A percentile compares a stretch with the other conserved stretches of the same genome.
These are phyloP conservation scores for Pemphigus obesinymphae DNA, from an alignment of 1,140 invertebrate species.

Conservation along the genomic window DNA sequence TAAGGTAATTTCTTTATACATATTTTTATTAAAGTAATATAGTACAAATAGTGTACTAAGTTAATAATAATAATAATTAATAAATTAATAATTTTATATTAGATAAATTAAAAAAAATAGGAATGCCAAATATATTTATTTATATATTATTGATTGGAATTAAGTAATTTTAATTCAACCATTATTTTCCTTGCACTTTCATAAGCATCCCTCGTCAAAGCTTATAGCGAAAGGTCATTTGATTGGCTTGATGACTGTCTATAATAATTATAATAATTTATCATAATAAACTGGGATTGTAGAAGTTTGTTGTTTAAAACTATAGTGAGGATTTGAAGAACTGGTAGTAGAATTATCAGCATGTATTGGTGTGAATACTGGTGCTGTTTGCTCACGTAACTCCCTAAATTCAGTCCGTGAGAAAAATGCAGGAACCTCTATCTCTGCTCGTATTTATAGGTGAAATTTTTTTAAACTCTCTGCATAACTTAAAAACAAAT, in stretches of 20 bases:
- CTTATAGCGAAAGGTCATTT: not conserved
- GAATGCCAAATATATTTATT: not conserved
- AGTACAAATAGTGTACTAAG: not conserved
- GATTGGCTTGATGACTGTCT: not conserved
- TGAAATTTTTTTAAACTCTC: not conserved
- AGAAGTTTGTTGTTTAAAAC: too few species aligned
- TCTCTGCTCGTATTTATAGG: not conserved
- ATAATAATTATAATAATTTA: too few species aligned
- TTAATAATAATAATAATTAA: not conserved
- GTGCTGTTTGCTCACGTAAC: not conserved
- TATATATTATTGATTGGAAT: not conserved
- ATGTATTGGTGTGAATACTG: not conserved
- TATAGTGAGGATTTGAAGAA: not conserved
- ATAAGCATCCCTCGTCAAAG: not conserved
- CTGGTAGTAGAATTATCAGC: not conserved
- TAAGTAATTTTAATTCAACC: not conserved
- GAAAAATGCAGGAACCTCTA: not conserved
- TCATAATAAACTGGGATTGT: too few species aligned
- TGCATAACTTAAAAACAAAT: conserved; percentile 2
- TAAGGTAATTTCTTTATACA: too few species aligned
- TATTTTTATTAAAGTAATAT: not conserved
- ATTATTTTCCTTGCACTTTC: not conserved
- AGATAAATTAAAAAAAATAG: not conserved
- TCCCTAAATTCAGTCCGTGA: not conserved
- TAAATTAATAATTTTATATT: not conserved